Conservation (phyloP, 2,113 vertebrate genomes). For the Anolis carolinensis region DNA sequence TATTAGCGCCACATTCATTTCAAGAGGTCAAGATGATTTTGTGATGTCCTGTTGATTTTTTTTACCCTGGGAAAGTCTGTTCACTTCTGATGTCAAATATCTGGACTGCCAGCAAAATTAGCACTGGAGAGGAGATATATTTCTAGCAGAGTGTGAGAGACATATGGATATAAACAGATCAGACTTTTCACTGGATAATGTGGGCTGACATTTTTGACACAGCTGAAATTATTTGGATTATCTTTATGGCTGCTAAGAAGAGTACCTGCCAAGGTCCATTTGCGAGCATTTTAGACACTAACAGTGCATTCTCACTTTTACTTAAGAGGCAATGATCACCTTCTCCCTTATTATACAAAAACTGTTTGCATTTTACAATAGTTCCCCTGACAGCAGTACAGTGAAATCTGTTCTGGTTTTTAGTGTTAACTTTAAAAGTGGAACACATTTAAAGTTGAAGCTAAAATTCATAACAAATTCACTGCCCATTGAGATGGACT, state of each 20-base stretch:
- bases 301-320: neutral
- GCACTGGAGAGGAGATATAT: neutral
- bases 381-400: too few species aligned
- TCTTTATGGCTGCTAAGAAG: neutral
- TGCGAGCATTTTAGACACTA: neutral
- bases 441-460: too few species aligned
- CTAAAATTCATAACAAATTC: too few species aligned
- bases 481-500: too few species aligned
- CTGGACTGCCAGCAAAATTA: neutral
- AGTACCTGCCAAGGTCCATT: neutral
- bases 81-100: slow-evolving; percentile 29
- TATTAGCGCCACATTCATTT: slow-evolving; percentile 43
- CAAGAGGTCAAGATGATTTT: slow-evolving; percentile 58
- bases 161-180: neutral
- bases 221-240: neutral
- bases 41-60: slow-evolving; percentile 57
- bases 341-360: neutral
- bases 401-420: too few species aligned
- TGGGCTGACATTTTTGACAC: neutral
- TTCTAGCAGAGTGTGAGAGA: slow-evolving; percentile 10
- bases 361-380: neutral
- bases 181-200: neutral
- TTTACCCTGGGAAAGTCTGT: slow-evolving; percentile 58
- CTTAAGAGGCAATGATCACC: neutral
- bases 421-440: too few species aligned